phyloP scores from a whole-genome alignment of 2,888 invertebrate genomes.

The Melieria omissa region DNA sequence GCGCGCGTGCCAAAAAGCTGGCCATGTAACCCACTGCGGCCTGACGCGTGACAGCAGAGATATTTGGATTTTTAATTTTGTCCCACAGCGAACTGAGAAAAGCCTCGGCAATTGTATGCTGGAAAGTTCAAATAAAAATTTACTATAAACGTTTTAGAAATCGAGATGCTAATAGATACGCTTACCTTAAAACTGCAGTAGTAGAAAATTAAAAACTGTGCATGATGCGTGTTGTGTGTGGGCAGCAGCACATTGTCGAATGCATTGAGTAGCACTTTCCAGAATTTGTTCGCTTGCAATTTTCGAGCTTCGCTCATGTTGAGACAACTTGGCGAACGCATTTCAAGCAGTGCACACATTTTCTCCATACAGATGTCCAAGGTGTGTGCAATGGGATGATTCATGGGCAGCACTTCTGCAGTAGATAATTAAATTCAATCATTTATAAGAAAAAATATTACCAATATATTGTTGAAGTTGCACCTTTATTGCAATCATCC shows the following conservation, averaged over 20 bases:
- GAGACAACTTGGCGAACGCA: conserved; percentile 47
- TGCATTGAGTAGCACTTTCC: conserved; percentile 72
- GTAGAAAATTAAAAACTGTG: conserved; percentile 82
- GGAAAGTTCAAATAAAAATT: conserved; percentile 5
- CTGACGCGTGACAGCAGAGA: conserved; percentile 74
- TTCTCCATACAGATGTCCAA: conserved; percentile 84
- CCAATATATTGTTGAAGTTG: background rate
- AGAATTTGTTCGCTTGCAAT: conserved; percentile 62
- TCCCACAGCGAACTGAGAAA: conserved; percentile 80
- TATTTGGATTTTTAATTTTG: conserved; percentile 76
- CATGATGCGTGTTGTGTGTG: conserved; percentile 83
- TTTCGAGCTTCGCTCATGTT: conserved; percentile 59
- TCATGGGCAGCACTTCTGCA: conserved; percentile 55
- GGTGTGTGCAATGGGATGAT: conserved; percentile 72
- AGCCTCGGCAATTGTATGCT: conserved; percentile 67
- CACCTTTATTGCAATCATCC: conserved; percentile 54
- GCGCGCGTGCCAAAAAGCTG: conserved; percentile 78
- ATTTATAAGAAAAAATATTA: background rate
- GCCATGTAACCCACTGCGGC: conserved; percentile 79
- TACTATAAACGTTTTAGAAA: background rate
- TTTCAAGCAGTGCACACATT: conserved; percentile 74
- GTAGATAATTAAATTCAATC: conserved; percentile 8
- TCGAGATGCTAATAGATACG: background rate
- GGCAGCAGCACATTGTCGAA: conserved; percentile 86
- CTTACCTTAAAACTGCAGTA: conserved; percentile 74